Percentiles rank a stretch among this genome's conserved stretches.
Conservation (phyloP, 1,140 invertebrate genomes). For the Zaprionus africanus region DNA sequence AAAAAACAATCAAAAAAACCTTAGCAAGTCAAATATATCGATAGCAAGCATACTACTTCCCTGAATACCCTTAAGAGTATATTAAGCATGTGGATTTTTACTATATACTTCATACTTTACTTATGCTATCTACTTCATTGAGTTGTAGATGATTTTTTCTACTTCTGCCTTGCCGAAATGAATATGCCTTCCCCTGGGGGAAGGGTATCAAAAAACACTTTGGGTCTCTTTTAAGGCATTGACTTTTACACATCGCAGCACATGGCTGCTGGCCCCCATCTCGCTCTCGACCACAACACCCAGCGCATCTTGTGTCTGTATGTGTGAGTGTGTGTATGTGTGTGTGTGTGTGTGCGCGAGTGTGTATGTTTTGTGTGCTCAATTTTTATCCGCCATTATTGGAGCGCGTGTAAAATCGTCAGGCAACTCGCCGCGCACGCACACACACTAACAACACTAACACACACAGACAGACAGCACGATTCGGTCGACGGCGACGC, state of each 20-base stretch:
- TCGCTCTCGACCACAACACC: constrained; percentile 14
- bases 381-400: constrained; percentile 45
- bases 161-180: too few species aligned
- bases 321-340: constrained; percentile 2
- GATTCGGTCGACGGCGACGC: constrained; percentile 21
- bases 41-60: too few species aligned
- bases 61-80: too few species aligned
- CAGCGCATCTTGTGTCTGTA: constrained; percentile 47
- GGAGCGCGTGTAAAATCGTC: constrained; percentile 66
- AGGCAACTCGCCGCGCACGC: constrained; percentile 66
- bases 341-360: constrained; percentile 7
- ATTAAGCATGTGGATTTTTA: too few species aligned
- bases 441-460: background rate
- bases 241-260: constrained; percentile 80
- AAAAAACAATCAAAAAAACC: too few species aligned
- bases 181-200: background rate
- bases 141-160: too few species aligned
- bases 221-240: constrained; percentile 64
- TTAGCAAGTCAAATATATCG: too few species aligned
- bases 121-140: too few species aligned
- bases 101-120: too few species aligned
- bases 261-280: constrained; percentile 46
- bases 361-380: constrained; percentile 25
- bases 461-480: constrained; percentile 1
- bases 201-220: constrained; percentile 45